Percentiles rank a stretch among this genome's conserved stretches.
phyloP scores from a whole-genome alignment of 2,888 invertebrate species.

The Eupithecia subumbrata region DNA sequence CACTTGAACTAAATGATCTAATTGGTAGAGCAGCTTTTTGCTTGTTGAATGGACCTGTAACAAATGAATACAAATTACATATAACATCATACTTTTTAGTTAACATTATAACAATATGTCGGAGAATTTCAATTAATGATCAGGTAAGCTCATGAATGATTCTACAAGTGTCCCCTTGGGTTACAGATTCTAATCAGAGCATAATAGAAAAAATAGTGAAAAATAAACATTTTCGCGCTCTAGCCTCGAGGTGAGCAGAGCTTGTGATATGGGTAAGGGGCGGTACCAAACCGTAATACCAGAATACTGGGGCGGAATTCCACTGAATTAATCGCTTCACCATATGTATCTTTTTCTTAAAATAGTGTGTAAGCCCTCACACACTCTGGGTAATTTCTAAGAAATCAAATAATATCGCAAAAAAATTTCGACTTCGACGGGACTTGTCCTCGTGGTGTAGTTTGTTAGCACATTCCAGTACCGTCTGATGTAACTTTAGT shows the following conservation, averaged over 20 bases:
- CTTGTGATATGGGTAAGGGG: background rate
- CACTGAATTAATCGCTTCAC: too few relatives aligned
- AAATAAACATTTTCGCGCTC: background rate
- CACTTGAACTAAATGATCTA: conserved; percentile 97
- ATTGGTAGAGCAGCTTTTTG: conserved; percentile 97
- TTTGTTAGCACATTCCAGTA: too few relatives aligned
- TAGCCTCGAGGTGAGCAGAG: background rate
- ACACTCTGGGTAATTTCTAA: too few relatives aligned
- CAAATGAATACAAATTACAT: conserved; percentile 36
- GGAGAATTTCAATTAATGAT: background rate
- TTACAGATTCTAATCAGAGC: background rate
- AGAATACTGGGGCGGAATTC: background rate
- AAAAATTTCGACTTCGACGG: too few relatives aligned
- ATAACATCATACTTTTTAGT: background rate
- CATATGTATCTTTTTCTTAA: too few relatives aligned
- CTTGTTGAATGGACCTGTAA: conserved; percentile 96
- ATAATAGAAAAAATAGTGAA: background rate
- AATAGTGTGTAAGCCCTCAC: too few relatives aligned
- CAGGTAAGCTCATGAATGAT: background rate
- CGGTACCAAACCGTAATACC: background rate
- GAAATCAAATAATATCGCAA: too few relatives aligned
- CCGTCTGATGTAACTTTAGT: too few relatives aligned
- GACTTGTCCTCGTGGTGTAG: too few relatives aligned
- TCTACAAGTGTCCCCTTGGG: background rate
- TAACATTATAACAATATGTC: background rate